Conservation (phyloP, 2,113 vertebrate species). For the Silurus glanis region DNA sequence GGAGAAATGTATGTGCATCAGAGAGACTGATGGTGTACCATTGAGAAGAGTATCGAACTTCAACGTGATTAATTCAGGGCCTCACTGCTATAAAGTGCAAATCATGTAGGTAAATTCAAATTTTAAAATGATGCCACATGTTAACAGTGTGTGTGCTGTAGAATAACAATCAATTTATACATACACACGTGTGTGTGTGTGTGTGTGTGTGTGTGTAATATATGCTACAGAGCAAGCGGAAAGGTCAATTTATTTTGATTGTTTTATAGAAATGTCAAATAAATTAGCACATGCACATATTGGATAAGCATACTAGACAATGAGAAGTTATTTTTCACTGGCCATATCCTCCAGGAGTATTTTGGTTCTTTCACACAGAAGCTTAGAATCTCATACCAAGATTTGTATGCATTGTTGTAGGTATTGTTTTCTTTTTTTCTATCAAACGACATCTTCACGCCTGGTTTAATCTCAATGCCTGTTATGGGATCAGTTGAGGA, state of each 20-base stretch:
- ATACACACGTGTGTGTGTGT: too few species aligned
- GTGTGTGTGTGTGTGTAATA: too few species aligned
- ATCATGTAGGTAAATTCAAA: conserved; percentile 54
- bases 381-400: neutral
- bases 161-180: neutral
- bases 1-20: conserved; percentile 49
- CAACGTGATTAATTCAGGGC: conserved; percentile 7
- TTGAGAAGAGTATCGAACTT: conserved; percentile 43
- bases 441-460: neutral
- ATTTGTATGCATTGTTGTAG: neutral
- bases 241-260: too few species aligned
- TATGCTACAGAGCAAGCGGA: too few species aligned
- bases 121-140: neutral
- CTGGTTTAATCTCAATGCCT: neutral
- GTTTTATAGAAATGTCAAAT: neutral
- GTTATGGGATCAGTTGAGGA: neutral
- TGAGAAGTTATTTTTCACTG: neutral
- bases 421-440: neutral
- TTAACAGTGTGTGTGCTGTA: neutral
- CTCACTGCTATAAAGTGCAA: conserved; percentile 49
- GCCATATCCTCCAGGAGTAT: too few species aligned
- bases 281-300: too few species aligned
- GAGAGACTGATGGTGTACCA: neutral
- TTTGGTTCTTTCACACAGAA: neutral
- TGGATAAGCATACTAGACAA: too few species aligned